phyloP scores from a whole-genome alignment of 2,797 vertebrate genomes.

The Anolis apletophallus region DNA sequence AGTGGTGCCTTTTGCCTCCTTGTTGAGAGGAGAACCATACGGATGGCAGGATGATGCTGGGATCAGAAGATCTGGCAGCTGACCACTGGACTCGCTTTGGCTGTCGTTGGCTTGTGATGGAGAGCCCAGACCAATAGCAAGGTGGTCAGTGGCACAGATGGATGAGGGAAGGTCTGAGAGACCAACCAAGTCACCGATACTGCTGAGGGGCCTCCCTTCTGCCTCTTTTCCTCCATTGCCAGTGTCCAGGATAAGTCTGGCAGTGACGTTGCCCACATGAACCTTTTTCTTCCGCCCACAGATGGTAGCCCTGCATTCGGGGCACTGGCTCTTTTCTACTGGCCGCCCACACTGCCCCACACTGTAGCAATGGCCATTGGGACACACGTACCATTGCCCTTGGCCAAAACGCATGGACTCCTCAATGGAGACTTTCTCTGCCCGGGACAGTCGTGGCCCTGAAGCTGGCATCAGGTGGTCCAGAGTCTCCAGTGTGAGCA shows the following conservation, averaged over 20 bases:
- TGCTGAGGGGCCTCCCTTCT: background rate
- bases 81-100: background rate
- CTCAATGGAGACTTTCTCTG: background rate
- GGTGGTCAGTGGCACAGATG: accelerated
- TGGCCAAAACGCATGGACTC: background rate
- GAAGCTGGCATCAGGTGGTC: background rate
- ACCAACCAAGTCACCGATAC: background rate
- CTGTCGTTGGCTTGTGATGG: accelerated
- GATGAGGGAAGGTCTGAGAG: accelerated
- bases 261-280: background rate
- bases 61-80: too few species aligned
- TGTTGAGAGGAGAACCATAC: too few species aligned
- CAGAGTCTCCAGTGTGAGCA: background rate
- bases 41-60: background rate
- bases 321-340: background rate
- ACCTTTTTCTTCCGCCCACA: background rate
- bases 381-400: constrained; percentile 24
- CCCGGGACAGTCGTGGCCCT: background rate
- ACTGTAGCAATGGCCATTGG: constrained; percentile 8
- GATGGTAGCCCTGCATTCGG: constrained; percentile 4
- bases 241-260: background rate
- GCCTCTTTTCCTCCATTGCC: accelerated
- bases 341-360: constrained; percentile 20
- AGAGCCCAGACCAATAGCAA: background rate
- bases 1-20: background rate